phyloP scores from a whole-genome alignment of 2,888 invertebrate genomes.

The Drosophila ochracea region DNA sequence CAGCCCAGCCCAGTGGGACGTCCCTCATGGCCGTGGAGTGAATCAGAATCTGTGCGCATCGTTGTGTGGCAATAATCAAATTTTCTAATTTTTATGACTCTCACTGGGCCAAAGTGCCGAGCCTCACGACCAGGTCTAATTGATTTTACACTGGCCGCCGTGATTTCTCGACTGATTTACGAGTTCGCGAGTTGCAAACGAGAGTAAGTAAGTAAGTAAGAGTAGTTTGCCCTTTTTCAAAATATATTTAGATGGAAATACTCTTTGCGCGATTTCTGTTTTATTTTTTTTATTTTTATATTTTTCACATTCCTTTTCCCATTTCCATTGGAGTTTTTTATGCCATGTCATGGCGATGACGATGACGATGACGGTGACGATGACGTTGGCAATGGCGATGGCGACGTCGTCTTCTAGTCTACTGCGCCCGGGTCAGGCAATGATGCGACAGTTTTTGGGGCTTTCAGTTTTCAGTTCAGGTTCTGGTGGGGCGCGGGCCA shows the following conservation, averaged over 20 bases:
- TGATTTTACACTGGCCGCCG: constrained; percentile 64
- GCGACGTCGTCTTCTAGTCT: constrained; percentile 75
- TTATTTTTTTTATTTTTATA: background rate
- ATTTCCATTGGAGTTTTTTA: constrained; percentile 9
- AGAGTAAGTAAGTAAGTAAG: background rate
- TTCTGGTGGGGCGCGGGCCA: constrained; percentile 37
- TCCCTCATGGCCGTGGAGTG: constrained; percentile 43
- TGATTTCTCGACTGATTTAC: constrained; percentile 59
- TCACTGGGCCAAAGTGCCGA: constrained; percentile 54
- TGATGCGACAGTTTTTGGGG: constrained; percentile 71
- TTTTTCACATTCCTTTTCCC: constrained; percentile 1
- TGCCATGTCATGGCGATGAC: constrained; percentile 42
- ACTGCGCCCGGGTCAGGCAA: constrained; percentile 61
- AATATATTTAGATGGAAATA: constrained; percentile 9
- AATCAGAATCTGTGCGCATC: constrained; percentile 68
- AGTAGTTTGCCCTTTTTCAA: constrained; percentile 5
- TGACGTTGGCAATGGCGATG: constrained; percentile 32
- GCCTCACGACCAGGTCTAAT: constrained; percentile 67
- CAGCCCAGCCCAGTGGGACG: constrained; percentile 40
- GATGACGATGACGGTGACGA: constrained; percentile 36
- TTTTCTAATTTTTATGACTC: constrained; percentile 83
- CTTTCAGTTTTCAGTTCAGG: constrained; percentile 30
- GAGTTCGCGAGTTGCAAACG: constrained; percentile 1
- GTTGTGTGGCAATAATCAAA: constrained; percentile 81
- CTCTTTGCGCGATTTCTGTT: constrained; percentile 19